A percentile compares a stretch with the other conserved stretches of the same genome.
phyloP scores from a whole-genome alignment of 2,888 invertebrate genomes.

The Metacarcinus magister region DNA sequence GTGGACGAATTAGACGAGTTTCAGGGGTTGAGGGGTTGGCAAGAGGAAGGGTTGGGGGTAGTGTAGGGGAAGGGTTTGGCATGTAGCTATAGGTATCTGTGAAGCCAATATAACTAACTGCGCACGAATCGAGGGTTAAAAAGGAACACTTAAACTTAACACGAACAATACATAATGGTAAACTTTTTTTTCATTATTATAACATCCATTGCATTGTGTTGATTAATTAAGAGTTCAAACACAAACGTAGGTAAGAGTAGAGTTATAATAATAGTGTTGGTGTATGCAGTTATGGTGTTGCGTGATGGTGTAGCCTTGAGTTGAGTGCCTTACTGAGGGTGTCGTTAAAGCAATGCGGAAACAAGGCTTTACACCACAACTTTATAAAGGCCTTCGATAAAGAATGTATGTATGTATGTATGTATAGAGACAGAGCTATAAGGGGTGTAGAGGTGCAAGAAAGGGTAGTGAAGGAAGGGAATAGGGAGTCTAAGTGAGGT shows the following conservation, averaged over 20 bases:
- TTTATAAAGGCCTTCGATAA: neutral
- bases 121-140: neutral
- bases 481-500: no score
- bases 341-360: neutral
- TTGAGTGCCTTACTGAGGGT: neutral
- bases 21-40: neutral
- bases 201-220: neutral
- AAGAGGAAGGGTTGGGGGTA: neutral
- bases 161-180: neutral
- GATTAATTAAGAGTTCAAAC: neutral
- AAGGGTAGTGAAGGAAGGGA: no score
- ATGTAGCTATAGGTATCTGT: neutral
- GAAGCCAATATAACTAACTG: neutral
- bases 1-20: neutral
- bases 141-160: neutral
- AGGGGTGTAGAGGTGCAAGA: no score
- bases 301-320: neutral
- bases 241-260: neutral
- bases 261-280: no score
- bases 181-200: neutral
- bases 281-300: neutral
- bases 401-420: neutral
- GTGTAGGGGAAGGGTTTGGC: no score
- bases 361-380: neutral
- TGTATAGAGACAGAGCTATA: no score